Base-by-base conservation (phyloP, 2,113 vertebrate species). In the Pionites leucogaster region DNA sequence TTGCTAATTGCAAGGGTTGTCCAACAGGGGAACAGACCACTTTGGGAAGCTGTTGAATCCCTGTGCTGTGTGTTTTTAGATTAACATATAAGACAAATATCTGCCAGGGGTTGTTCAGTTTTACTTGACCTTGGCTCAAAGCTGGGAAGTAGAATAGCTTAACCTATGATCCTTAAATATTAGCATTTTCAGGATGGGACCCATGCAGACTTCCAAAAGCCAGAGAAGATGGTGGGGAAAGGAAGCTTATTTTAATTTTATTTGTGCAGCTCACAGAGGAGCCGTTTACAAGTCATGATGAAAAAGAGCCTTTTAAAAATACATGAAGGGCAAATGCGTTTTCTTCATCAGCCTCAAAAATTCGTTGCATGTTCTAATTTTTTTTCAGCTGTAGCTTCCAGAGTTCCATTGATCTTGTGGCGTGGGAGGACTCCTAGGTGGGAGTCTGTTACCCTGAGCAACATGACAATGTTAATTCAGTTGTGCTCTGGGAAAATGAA, bases 221-320 rank as follows among this genome's bases (percentile, higher is more conserved):
- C 57, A 7, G 3, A 4, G 18, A 5, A 3, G 0, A 10, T n/a
- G n/a, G 19, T 22, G 9, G 22, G 33, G 55, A 13, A 20, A 6
- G 57, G 17, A 27, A 15, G 0, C 3, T 7, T 64, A 18, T 57
- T 91, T 92, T 59, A 65, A 47, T 93, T 93, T 93, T 95, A 72
- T 93, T 55, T 84, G 46, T 68, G 14, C 55, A 44, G 18, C 72
- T 91, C 91, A 85, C 60, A 93, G 84, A 97, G 79, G 82, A 97
- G 50, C 53, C 24, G 67, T 96, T 96, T 96, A 90, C 29, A 87
- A 95, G 84, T 96, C 72, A 64, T 85, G 97, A 97, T 91, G 93
- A 97, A 97, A 91, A 96, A 96, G 86, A 93, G 76, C 62, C 44
- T 97, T 97, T 98, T 95, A 97, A 98, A 98, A 97, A 98, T 97